Evolutionary conservation across 2,113 vertebrate genomes (phyloP).

Genomic region (Colossoma macropomum): DNA sequence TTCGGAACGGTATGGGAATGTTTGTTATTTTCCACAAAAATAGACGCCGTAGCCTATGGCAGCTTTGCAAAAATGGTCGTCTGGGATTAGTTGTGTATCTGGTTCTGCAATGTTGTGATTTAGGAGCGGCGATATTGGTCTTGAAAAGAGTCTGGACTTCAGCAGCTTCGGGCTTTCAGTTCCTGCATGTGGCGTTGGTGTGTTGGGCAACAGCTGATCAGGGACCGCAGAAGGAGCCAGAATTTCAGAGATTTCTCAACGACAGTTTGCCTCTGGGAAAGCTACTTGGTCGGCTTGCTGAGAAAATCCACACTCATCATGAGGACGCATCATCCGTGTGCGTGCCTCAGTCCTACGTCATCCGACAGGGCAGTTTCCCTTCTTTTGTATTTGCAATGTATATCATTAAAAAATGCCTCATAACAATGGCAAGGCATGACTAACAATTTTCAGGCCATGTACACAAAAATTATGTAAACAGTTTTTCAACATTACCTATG

Average conservation of each 20-base stretch:
- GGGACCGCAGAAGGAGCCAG: neutral
- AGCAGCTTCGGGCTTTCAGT: constrained; percentile 38
- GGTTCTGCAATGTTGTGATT: constrained; percentile 6
- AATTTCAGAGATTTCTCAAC: constrained; percentile 59
- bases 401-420: neutral
- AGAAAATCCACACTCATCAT: constrained; percentile 32
- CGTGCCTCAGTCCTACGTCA: neutral
- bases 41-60: neutral
- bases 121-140: neutral
- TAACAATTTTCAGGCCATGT: too few species aligned
- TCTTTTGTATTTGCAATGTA: neutral
- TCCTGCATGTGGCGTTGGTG: constrained; percentile 26
- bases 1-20: neutral
- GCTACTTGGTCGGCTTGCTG: constrained; percentile 14
- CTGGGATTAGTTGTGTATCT: constrained; percentile 11
- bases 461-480: too few species aligned
- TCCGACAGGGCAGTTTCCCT: neutral
- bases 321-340: constrained; percentile 20
- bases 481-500: too few species aligned
- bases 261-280: constrained; percentile 32
- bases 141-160: constrained; percentile 1
- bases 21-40: neutral
- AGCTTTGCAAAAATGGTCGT: neutral
- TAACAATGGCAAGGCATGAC: too few species aligned
- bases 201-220: constrained; percentile 56